Base-by-base conservation (phyloP, 2,888 invertebrate species). In the Heliconius erato region DNA sequence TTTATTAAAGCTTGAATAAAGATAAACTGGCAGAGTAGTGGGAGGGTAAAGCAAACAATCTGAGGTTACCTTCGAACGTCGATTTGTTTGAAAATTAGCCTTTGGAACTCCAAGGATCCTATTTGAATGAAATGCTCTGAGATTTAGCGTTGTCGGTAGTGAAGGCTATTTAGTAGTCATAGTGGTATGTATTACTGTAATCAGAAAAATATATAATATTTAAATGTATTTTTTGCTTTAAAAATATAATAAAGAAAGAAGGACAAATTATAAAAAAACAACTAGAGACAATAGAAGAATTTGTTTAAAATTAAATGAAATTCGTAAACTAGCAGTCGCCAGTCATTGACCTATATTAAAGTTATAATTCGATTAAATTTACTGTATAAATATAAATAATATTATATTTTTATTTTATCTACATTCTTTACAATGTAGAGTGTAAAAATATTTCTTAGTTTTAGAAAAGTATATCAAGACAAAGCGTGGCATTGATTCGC, bases 21-120 rank as follows among this genome's bases (percentile, higher is more conserved):
- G 76, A 40, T 63, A 63, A 76, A 76, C 63, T 76, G 35, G 76
- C 35, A 28, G 74, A n/a, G 44, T 16, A 9, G 59, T 63, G 35
- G 59, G 59, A 32, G 63, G 76, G 76, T n/a, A 76, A 76, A 35
- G 76, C 76, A 76, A 76, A 76, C 63, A 76, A 72, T 72, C 72
- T 72, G 76, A 76, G 76, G 76, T 76, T 63, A 76, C 63, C 59
- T 76, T n/a, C 76, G 63, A 76, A 76, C 59, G 63, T 63, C 76
- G 63, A 76, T 76, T 76, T 76, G 76, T 63, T 76, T 63, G 76
- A 63, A 76, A 76, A 76, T 76, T 76, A 63, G 63, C 63, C 35
- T 76, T 74, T 9, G 76, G n/a, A n/a, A n/a, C 63, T 28, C n/a
- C 14, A 14, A 40, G n/a, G 59, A n/a, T 35, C 32, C 14, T n/a